These are phyloP conservation scores for Eriosoma lanigerum DNA, from an alignment of 1,140 invertebrate species.

Conservation along the genomic window DNA sequence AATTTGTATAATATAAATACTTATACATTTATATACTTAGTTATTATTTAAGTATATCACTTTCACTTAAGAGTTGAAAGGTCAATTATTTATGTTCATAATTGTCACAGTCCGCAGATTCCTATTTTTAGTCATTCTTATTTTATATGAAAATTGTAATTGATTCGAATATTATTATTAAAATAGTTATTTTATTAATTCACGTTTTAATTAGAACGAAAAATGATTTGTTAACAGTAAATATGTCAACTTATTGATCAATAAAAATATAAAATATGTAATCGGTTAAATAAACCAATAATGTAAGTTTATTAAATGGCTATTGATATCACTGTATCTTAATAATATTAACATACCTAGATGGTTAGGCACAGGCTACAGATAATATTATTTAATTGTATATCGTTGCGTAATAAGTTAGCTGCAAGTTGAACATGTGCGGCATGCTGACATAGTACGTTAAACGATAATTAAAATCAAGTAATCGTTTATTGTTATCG, in stretches of 20 bases:
- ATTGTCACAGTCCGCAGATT: neutral
- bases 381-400: too few relatives aligned
- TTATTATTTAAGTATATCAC: neutral
- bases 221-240: neutral
- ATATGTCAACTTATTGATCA: neutral
- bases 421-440: too few relatives aligned
- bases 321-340: too few relatives aligned
- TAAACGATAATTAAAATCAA: too few relatives aligned
- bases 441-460: too few relatives aligned
- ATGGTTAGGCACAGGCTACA: too few relatives aligned
- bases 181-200: neutral
- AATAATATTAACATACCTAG: too few relatives aligned
- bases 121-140: neutral
- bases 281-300: neutral
- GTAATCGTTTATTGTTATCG: too few relatives aligned
- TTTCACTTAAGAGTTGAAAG: constrained; percentile 7
- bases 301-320: neutral
- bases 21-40: too few relatives aligned
- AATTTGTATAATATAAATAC: too few relatives aligned
- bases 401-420: too few relatives aligned
- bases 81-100: neutral
- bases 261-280: neutral
- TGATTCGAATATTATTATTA: neutral
- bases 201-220: neutral
- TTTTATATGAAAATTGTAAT: too few relatives aligned